A percentile compares a stretch with the other conserved stretches of the same genome.
These are phyloP conservation scores for Virgularia gustaviana DNA, from an alignment of 92 coral and sea anemone genomes.

Conservation along the genomic window DNA sequence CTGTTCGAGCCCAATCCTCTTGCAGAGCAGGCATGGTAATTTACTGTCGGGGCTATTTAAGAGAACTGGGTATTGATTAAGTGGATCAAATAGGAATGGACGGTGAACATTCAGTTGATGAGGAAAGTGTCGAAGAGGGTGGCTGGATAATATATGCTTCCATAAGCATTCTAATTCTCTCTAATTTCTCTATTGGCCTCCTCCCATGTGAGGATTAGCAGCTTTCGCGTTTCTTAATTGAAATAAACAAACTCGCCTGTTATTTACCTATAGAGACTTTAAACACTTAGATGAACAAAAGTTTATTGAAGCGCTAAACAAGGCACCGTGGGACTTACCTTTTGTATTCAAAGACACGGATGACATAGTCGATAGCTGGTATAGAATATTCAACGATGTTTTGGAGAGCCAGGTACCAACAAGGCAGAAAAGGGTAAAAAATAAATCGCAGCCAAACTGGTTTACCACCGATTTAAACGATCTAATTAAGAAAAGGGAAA, in stretches of 20 bases:
- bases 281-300: slow-evolving; percentile 21
- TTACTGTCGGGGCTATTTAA: not conserved
- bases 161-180: not conserved
- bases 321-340: slow-evolving; percentile 24
- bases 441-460: slow-evolving; percentile 34
- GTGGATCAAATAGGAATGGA: not conserved
- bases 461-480: slow-evolving; percentile 9
- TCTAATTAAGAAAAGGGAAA: slow-evolving; percentile 3
- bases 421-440: slow-evolving; percentile 26
- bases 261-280: slow-evolving; percentile 19
- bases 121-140: not conserved
- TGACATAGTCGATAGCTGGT: slow-evolving; percentile 18
- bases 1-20: not conserved
- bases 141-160: not conserved
- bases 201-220: not conserved
- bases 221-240: not conserved
- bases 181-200: slow-evolving; percentile 7
- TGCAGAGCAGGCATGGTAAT: slow-evolving; percentile 15
- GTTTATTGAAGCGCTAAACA: slow-evolving; percentile 2
- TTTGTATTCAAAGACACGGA: slow-evolving; percentile 14
- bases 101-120: not conserved
- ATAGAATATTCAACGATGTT: slow-evolving; percentile 8
- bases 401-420: slow-evolving; percentile 9
- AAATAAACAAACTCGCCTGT: too few relatives aligned
- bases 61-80: slow-evolving; percentile 9